Base-by-base conservation (phyloP, 2,113 vertebrate genomes). In the Lagopus leucura region DNA sequence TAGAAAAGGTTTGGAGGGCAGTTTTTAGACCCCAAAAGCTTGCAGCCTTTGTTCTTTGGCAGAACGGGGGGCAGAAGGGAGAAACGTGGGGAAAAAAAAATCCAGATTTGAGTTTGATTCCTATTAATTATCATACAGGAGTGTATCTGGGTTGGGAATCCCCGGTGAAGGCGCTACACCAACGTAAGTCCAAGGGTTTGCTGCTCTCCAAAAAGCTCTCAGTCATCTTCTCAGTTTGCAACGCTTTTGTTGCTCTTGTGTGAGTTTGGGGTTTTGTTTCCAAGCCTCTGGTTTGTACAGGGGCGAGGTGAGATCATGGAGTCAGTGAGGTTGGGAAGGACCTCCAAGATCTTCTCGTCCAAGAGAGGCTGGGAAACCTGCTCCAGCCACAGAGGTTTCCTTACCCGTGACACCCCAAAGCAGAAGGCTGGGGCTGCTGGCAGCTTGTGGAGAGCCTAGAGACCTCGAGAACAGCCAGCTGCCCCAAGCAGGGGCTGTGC, bases 321-420 rank as follows among this genome's bases (percentile, higher is more conserved):
- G 25, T 50, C 52, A 54, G 14, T 14, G 8, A 54, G 27, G 27
- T 28, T 28, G 52, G 52, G 28, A 54, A 54, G 28, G 25, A 10
- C 52, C 52, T 28, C 52, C 27, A 6, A 54, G 52, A 8, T 54
- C 52, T 28, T 54, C 27, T 54, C 5, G 14, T 15, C 27, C 52
- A 16, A 28, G 14, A 54, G 52, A 54, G n/a, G 6, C 52, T 57
- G 63, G 71, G 50, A 77, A 80, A 52, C 20, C 27, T 77, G 34
- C 48, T 92, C 4, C 22, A 32, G 50, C 28, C 52, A 25, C 16
- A 34, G 20, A 67, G 17, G 13, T n/a, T 88, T 40, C 20, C 45
- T 76, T 32, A 28, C n/a, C 3, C 0, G 0, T 0, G 1, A n/a
- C 55, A 57, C 18, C 55, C 32, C 10, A 10, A 20, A 32, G 16